phyloP scores from a whole-genome alignment of 2,888 invertebrate species.

The Erebia palarica region DNA sequence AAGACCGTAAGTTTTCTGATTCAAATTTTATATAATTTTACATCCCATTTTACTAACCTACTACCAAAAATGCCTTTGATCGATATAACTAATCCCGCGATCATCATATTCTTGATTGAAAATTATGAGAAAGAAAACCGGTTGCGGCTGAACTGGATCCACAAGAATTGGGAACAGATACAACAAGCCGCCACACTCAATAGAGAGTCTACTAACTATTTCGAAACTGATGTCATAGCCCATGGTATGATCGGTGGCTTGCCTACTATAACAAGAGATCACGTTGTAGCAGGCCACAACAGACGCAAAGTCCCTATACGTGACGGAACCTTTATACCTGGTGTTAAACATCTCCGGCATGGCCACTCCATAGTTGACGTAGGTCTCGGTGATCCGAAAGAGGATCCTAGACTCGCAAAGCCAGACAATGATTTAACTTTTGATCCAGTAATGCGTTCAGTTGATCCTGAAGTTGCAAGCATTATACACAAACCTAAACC shows the following conservation, averaged over 20 bases:
- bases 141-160: conserved; percentile 55
- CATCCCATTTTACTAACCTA: conserved; percentile 1
- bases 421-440: conserved; percentile 47
- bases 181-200: conserved; percentile 54
- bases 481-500: conserved; percentile 54
- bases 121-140: conserved; percentile 58
- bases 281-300: conserved; percentile 49
- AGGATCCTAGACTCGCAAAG: conserved; percentile 52
- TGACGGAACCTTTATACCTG: conserved; percentile 51
- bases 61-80: conserved; percentile 50
- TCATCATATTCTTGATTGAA: conserved; percentile 57
- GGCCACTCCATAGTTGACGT: conserved; percentile 54
- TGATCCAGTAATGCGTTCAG: conserved; percentile 59
- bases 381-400: conserved; percentile 53
- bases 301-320: conserved; percentile 49
- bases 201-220: conserved; percentile 56
- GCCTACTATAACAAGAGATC: conserved; percentile 54
- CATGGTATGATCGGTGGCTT: conserved; percentile 55
- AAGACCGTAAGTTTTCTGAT: conserved; percentile 33
- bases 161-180: conserved; percentile 50
- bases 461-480: conserved; percentile 48
- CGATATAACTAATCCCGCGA: conserved; percentile 57
- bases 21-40: conserved; percentile 24
- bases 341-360: conserved; percentile 48
- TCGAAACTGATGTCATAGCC: conserved; percentile 53